Percentiles rank a stretch among this genome's conserved stretches.
Conservation (phyloP, 2,888 invertebrate species). For the Tetranychus truncatus region DNA sequence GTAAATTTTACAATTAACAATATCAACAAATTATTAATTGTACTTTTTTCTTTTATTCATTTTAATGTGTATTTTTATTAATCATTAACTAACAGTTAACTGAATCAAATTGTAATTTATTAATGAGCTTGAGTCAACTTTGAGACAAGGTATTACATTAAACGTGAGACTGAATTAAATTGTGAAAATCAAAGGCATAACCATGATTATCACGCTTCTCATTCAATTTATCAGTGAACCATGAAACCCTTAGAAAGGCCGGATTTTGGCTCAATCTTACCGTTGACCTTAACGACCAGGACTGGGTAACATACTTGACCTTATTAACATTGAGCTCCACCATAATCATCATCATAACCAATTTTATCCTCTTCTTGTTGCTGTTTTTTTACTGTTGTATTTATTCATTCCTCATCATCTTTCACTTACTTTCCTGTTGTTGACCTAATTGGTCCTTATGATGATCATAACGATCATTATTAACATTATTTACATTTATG, state of each 20-base stretch:
- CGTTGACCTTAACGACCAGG: conserved; percentile 1
- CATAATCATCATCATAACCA: background rate
- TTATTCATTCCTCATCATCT: too few relatives aligned
- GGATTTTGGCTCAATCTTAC: background rate
- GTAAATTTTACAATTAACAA: too few relatives aligned
- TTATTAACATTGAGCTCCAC: background rate
- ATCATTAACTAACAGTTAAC: too few relatives aligned
- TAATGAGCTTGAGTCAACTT: too few relatives aligned
- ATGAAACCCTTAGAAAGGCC: background rate
- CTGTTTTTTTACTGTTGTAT: background rate
- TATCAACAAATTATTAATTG: too few relatives aligned
- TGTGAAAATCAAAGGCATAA: background rate
- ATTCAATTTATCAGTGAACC: background rate
- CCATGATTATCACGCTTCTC: background rate
- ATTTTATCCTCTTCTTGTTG: background rate
- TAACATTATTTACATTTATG: too few relatives aligned
- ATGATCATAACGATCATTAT: too few relatives aligned
- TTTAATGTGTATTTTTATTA: too few relatives aligned
- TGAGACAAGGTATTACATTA: background rate
- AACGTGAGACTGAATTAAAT: background rate
- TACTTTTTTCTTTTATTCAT: too few relatives aligned
- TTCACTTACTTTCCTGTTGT: too few relatives aligned
- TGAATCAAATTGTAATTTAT: too few relatives aligned
- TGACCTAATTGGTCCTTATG: too few relatives aligned
- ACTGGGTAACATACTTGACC: background rate